phyloP scores from a whole-genome alignment of 2,888 invertebrate genomes.

The Gymnosoma rotundatum region DNA sequence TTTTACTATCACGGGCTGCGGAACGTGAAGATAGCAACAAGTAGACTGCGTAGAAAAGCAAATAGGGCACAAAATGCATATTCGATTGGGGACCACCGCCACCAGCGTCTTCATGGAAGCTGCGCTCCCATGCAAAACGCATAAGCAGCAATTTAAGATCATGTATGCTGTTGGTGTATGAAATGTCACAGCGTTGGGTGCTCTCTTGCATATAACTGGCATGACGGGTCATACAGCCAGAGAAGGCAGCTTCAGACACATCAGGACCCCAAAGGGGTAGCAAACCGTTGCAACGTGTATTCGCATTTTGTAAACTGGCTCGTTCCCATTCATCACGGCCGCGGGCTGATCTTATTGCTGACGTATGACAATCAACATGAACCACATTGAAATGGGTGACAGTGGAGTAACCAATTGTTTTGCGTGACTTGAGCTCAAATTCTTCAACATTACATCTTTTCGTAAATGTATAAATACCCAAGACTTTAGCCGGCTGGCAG shows the following conservation, averaged over 20 bases:
- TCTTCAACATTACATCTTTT: constrained; percentile 97
- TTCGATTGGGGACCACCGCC: constrained; percentile 98
- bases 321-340: constrained; percentile 98
- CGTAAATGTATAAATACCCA: constrained; percentile 98
- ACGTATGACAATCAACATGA: constrained; percentile 98
- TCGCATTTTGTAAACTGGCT: constrained; percentile 98
- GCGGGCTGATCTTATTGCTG: constrained; percentile 91
- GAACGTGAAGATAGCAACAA: constrained; percentile 94
- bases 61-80: constrained; percentile 97
- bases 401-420: constrained; percentile 93
- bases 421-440: constrained; percentile 93
- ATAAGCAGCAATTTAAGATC: constrained; percentile 94
- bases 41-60: constrained; percentile 96
- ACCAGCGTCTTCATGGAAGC: constrained; percentile 98
- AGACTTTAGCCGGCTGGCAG: constrained; percentile 95
- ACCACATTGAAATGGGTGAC: constrained; percentile 99
- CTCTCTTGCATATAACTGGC: constrained; percentile 89
- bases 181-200: constrained; percentile 82
- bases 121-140: constrained; percentile 95
- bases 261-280: constrained; percentile 98
- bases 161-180: constrained; percentile 86
- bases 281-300: constrained; percentile 98
- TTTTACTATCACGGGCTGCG: constrained; percentile 89
- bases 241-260: constrained; percentile 95
- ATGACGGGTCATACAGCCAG: constrained; percentile 95